phyloP scores from a whole-genome alignment of 2,113 vertebrate species.

The Rhabdomys dilectus region DNA sequence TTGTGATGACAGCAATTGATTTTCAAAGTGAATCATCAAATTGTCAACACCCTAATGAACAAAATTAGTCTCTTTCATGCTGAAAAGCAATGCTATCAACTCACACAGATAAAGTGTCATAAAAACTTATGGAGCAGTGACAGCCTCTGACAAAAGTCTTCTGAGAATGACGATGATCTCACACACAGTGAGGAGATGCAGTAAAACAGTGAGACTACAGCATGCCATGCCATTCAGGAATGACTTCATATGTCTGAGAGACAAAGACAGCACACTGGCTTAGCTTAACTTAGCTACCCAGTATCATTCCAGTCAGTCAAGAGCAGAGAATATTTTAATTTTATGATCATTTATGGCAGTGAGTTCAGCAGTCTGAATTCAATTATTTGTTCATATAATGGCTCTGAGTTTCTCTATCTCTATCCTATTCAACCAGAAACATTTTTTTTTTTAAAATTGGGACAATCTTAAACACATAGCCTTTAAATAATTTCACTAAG shows the following conservation, averaged over 20 bases:
- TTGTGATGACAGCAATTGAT: constrained; percentile 37
- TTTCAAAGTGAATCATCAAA: constrained; percentile 50
- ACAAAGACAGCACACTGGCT: background rate
- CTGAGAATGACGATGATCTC: constrained; percentile 24
- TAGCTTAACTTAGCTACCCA: constrained; percentile 12
- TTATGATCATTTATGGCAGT: constrained; percentile 22
- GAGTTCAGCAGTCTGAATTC: constrained; percentile 13
- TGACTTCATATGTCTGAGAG: constrained; percentile 9
- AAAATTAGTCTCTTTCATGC: constrained; percentile 67
- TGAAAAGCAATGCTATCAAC: constrained; percentile 60
- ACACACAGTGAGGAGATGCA: background rate
- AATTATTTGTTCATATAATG: constrained; percentile 25
- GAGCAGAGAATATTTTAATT: constrained; percentile 42
- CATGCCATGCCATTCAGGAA: constrained; percentile 1
- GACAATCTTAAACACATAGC: background rate
- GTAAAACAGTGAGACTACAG: background rate
- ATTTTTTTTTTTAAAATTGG: constrained; percentile 16
- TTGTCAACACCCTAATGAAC: constrained; percentile 62
- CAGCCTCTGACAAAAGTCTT: constrained; percentile 57
- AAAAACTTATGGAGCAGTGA: constrained; percentile 53
- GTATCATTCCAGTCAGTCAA: background rate
- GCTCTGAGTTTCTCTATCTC: constrained; percentile 1
- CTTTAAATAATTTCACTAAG: background rate
- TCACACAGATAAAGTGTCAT: constrained; percentile 38
- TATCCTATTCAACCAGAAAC: background rate